Evolutionary conservation across 2,888 invertebrate genomes (phyloP), one percentile per base, ranked within the genome.

Genomic region (Lochmaea capreae): DNA sequence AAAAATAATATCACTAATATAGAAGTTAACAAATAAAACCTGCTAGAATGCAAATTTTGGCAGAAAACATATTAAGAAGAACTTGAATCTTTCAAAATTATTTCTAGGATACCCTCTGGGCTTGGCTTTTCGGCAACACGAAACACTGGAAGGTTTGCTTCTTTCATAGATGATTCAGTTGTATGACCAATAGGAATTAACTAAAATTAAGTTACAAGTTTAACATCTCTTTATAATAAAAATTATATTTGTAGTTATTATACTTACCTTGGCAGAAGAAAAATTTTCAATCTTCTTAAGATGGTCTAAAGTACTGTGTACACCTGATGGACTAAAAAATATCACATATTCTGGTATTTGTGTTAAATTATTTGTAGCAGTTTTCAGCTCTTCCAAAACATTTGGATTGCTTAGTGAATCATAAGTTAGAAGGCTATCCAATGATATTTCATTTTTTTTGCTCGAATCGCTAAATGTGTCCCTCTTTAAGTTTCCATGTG

Each of bases 251-350:
- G 5, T 1, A 33, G n/a, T n/a, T n/a, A 8, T 18, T 16, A 43
- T 18, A 75, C 71, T 73, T 75, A 85, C 84, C 80, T 84, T 83
- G 10, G 83, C 73, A 66, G 77, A 61, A 22, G 76, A 49, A 67
- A 83, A 77, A 72, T 83, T 80, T 22, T 79, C 73, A 65, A 83
- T 18, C 61, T 85, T 85, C 72, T 83, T 85, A 22, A 90, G 85
- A 78, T 88, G 86, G 1, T 88, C 86, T 52, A 87, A 77, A 0
- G 88, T 87, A 80, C 87, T 89, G 69, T 87, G 87, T 0, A 90
- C 87, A 22, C 90, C 91, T 6, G 91, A 91, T 1, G 91, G 91
- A 79, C 91, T 91, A 78, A 91, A 91, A 84, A 90, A 91, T 2
- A 90, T 88, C 52, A 90, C 80, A 82, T 85, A 90, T 79, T 90